These are phyloP conservation scores for Alectoris magna DNA, from an alignment of 2,797 vertebrate species.

Conservation along the genomic window DNA sequence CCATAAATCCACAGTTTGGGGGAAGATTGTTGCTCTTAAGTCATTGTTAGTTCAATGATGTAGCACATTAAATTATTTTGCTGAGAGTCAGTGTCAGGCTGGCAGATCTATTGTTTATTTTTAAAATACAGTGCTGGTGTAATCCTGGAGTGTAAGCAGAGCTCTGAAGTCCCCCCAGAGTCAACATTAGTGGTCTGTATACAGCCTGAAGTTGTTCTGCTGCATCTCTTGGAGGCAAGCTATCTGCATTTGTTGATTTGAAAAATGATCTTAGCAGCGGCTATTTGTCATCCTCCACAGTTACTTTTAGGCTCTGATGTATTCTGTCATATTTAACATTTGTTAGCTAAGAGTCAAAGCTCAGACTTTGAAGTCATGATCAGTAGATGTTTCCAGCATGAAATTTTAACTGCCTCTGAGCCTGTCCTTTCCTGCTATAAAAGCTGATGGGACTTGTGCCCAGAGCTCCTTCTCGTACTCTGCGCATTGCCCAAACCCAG, in stretches of 20 bases:
- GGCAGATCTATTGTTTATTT: neutral
- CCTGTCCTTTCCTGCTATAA: neutral
- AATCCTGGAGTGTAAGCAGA: neutral
- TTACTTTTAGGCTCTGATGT: neutral
- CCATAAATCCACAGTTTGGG: neutral
- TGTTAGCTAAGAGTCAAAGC: neutral
- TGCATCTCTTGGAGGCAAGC: neutral
- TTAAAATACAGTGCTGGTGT: neutral
- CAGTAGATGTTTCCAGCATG: neutral
- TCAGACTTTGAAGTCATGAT: neutral
- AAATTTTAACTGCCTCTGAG: neutral
- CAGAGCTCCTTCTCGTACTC: neutral
- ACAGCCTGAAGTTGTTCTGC: neutral
- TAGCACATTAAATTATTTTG: neutral
- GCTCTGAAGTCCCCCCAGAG: neutral
- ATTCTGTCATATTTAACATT: neutral
- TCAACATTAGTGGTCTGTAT: neutral
- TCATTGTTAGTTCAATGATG: neutral
- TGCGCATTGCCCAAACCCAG: neutral
- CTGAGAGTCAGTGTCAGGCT: neutral
- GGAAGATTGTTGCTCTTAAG: neutral
- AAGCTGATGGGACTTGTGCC: neutral
- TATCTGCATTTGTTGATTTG: neutral
- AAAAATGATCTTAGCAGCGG: neutral
- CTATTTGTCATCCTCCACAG: accelerated